These are phyloP conservation scores for Orgyia antiqua DNA, from an alignment of 2,888 invertebrate genomes.

Conservation along the genomic window DNA sequence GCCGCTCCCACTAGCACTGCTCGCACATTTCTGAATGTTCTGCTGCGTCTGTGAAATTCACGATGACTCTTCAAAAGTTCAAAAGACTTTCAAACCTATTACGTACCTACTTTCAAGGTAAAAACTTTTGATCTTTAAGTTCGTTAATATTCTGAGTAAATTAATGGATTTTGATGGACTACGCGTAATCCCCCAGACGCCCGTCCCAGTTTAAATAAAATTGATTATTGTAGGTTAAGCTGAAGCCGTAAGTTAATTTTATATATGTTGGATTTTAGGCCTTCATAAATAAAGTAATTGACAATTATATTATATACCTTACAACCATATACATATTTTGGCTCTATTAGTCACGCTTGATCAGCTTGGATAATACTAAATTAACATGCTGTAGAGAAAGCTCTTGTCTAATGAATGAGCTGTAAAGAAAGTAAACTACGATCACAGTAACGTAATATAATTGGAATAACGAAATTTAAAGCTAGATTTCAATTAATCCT, in stretches of 20 bases:
- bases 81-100: conserved; percentile 66
- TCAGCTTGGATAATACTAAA: too few species aligned
- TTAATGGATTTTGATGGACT: conserved; percentile 71
- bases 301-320: too few species aligned
- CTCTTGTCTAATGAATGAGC: too few species aligned
- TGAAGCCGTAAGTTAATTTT: conserved; percentile 31
- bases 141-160: conserved; percentile 70
- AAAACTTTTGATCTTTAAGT: conserved; percentile 63
- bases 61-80: conserved; percentile 62
- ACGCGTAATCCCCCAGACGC: conserved; percentile 41
- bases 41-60: conserved; percentile 64
- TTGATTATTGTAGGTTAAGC: conserved; percentile 48
- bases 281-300: too few species aligned
- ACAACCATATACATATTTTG: too few species aligned
- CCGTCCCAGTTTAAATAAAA: conserved; percentile 37
- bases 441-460: too few species aligned
- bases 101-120: conserved; percentile 67
- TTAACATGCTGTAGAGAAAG: too few species aligned
- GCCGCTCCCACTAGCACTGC: conserved; percentile 42
- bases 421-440: too few species aligned
- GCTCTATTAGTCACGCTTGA: too few species aligned
- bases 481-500: too few species aligned
- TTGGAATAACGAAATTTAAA: too few species aligned
- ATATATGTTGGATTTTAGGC: too few species aligned
- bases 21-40: conserved; percentile 54